A percentile compares a stretch with the other conserved stretches of the same genome.
Evolutionary conservation across 2,797 vertebrate genomes (phyloP).

Genomic region (Natrix natrix): DNA sequence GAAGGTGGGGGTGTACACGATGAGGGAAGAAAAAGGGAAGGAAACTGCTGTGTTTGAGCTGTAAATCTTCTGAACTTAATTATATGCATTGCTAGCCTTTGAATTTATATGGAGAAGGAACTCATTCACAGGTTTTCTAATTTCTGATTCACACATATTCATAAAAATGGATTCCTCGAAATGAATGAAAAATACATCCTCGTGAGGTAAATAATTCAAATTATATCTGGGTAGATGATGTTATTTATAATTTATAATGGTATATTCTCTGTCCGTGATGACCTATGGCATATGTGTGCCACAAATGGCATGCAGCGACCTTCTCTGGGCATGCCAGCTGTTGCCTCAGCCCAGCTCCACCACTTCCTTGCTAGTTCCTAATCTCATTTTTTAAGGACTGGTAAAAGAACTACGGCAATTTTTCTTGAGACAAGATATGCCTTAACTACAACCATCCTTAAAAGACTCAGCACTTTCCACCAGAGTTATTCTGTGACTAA

Average conservation of each 20-base stretch:
- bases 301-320: too few relatives aligned
- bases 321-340: too few relatives aligned
- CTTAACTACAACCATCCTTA: not conserved
- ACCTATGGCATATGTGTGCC: too few relatives aligned
- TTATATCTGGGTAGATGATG: not conserved
- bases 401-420: not conserved
- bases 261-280: not conserved
- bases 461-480: not conserved
- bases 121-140: not conserved
- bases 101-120: not conserved
- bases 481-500: not conserved
- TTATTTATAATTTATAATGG: not conserved
- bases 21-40: not conserved
- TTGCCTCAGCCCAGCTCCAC: too few relatives aligned
- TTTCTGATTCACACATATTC: not conserved
- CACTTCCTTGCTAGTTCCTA: conserved; percentile 17
- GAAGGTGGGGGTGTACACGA: not conserved
- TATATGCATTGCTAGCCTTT: not conserved
- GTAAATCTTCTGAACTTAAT: not conserved
- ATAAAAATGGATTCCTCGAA: not conserved
- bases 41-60: not conserved
- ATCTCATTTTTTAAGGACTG: conserved; percentile 23
- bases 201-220: not conserved
- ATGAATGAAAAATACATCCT: not conserved
- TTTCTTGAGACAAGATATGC: not conserved